phyloP scores from a whole-genome alignment of 2,797 vertebrate species.

The Arnoldichthys spilopterus region DNA sequence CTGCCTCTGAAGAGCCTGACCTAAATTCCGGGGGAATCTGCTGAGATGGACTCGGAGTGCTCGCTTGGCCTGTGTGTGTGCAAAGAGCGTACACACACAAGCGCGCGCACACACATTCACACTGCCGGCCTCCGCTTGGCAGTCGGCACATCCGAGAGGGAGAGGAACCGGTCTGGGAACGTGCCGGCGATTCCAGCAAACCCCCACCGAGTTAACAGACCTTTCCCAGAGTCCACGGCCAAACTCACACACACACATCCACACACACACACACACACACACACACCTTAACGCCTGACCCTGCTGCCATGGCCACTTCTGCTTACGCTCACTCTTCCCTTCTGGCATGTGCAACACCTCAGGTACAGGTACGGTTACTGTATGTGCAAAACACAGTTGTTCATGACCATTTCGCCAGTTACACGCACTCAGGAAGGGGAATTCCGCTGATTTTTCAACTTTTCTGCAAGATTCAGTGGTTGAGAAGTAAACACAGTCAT shows the following conservation, averaged over 20 bases:
- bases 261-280: constrained; percentile 17
- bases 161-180: constrained; percentile 79
- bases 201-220: constrained; percentile 77
- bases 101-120: constrained; percentile 58
- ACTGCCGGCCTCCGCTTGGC: constrained; percentile 77
- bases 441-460: not conserved
- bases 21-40: constrained; percentile 78
- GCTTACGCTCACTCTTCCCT: constrained; percentile 12
- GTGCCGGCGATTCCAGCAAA: constrained; percentile 74
- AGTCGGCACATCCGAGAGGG: constrained; percentile 72
- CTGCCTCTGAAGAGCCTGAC: constrained; percentile 74
- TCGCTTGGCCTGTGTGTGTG: constrained; percentile 71
- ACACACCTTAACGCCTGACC: constrained; percentile 1
- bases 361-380: constrained; percentile 7
- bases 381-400: not conserved
- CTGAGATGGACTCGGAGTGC: constrained; percentile 76
- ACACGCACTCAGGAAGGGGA: not conserved
- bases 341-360: constrained; percentile 7
- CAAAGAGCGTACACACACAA: not conserved
- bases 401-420: not conserved
- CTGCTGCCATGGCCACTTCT: not conserved
- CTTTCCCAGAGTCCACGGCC: constrained; percentile 78
- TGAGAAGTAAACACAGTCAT: too few species aligned
- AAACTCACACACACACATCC: constrained; percentile 54
- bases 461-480: too few species aligned